Evolutionary conservation across 2,797 vertebrate species (phyloP), one percentile per base, ranked within the genome.

Genomic region (Crypturellus tataupa): DNA sequence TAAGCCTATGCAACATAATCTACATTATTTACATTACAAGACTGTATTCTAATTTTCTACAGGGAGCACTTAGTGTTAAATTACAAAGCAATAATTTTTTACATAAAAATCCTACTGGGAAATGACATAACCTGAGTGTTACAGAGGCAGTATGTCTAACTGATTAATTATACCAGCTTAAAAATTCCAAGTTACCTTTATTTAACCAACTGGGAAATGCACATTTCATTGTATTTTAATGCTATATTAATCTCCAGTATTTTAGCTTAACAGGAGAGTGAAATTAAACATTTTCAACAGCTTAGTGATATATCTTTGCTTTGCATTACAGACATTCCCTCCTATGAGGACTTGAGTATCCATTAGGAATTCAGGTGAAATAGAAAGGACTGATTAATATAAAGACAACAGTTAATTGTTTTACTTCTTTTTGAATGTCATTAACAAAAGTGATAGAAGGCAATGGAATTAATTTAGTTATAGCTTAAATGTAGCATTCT

Each of bases 231-330:
- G 27, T 89, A 93, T 93, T 97, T 91, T 95, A 97, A 90, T 93
- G 70, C 37, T 95, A 51, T 49, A 94, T 96, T 97, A 97, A 95
- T 96, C 77, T 88, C 92, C 42, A 93, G 58, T 12, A 94, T 89
- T 91, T 97, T 89, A 86, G 69, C 80, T 86, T 71, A 95, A 7
- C 33, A 67, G 89, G 64, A 88, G 68, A 89, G 59, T 69, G 67
- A 97, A 96, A 97, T 97, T 83, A 96, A 97, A 96, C 86, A 94
- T 89, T 94, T 95, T 95, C 55, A 95, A 84, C 75, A 65, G 39
- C 8, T 8, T 18, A 79, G 53, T 62, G 86, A 95, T 83, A 63
- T 7, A 94, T 80, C 44, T 71, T 95, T 29, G 64, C 55, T 95
- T 58, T 88, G 51, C 71, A 46, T 59, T 91, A 92, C 92, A 95